These are phyloP conservation scores for Aegithalos caudatus DNA, from an alignment of 2,113 vertebrate genomes.

Conservation along the genomic window DNA sequence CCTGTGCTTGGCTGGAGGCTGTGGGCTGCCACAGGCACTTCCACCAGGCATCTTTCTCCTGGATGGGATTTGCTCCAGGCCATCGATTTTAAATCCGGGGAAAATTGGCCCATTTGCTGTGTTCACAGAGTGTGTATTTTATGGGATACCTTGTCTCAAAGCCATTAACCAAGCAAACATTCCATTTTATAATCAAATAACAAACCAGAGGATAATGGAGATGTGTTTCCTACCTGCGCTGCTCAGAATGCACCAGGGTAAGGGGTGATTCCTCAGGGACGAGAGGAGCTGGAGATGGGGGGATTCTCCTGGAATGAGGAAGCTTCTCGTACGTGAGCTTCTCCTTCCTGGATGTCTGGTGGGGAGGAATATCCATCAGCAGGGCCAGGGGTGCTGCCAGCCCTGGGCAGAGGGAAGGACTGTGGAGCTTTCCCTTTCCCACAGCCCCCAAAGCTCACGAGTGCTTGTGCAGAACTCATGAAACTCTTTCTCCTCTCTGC, in stretches of 20 bases:
- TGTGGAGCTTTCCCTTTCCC: neutral
- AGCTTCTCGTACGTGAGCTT: neutral
- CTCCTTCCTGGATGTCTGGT: neutral
- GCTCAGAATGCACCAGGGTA: accelerated
- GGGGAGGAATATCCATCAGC: neutral
- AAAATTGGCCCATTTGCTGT: neutral
- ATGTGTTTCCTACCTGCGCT: neutral
- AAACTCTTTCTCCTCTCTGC: neutral
- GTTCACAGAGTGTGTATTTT: neutral
- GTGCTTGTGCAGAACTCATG: neutral
- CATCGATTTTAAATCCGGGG: conserved; percentile 8
- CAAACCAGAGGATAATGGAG: neutral
- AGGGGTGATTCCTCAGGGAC: neutral
- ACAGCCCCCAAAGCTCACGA: neutral
- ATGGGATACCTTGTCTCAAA: neutral
- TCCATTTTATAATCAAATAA: neutral
- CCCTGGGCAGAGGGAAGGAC: neutral
- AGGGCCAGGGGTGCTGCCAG: neutral
- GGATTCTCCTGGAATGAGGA: too few relatives aligned
- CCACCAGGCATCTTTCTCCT: neutral
- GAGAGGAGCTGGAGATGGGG: neutral
- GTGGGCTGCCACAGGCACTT: neutral
- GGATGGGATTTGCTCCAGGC: neutral
- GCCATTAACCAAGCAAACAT: neutral
- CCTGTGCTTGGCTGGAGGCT: neutral